Base-by-base conservation (phyloP, 2,888 invertebrate genomes). In the Sipha maydis region DNA sequence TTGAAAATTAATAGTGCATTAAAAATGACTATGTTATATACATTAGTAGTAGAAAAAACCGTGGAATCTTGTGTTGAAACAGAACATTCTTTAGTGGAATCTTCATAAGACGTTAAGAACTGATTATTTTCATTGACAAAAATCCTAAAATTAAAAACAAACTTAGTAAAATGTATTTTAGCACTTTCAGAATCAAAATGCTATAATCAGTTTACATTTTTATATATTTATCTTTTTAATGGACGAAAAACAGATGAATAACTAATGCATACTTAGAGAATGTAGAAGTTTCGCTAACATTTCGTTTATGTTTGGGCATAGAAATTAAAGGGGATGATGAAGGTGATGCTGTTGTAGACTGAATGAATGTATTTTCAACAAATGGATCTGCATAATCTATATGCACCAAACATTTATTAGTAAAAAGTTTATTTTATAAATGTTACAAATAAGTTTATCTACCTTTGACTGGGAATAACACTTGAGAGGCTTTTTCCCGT, bases 281-380 rank as follows among this genome's bases (percentile, higher is more conserved):
- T 90, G 96, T 95, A 86, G 96, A 95, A 3, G 96, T 96, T 91
- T 97, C 97, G 91, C 96, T 96, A 92, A 96, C 96, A 92, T 96
- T 96, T 89, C 97, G 93, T 85, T 96, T 93, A 91, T 97, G 96
- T 89, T 89, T 90, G n/a, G 88, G 75, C 41, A 88, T 61, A 75
- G 80, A 88, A 48, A 80, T 61, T 75, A 88, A 88, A 61, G 88
- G 88, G 11, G 88, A 82, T 34, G 88, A 88, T 82, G 88, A 48
- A 88, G 79, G 79, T 75, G 88, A 82, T 54, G 48, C 80, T 75
- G 79, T 88, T 61, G 75, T 75, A 80, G 88, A 82, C 61, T 88
- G 88, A 80, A 41, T 61, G 31, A 88, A 82, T 75, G 82, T 61
- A 61, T 75, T 82, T 67, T 88, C 88, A 88, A 82, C 75, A 88